These are phyloP conservation scores for Motacilla alba DNA, from an alignment of 2,113 vertebrate species.

Conservation along the genomic window DNA sequence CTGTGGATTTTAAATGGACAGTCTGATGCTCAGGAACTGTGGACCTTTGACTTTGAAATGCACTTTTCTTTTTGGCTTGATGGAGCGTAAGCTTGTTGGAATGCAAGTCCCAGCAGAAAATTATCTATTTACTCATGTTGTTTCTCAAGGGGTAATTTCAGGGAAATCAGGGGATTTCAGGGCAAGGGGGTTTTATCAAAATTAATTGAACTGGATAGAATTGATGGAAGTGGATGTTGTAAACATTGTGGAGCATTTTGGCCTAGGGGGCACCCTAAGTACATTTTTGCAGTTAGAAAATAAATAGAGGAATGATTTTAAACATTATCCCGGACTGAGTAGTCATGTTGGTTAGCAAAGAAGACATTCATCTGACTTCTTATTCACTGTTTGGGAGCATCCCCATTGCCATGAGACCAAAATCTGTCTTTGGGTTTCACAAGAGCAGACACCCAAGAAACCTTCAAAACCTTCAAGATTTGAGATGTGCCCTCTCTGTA, in stretches of 20 bases:
- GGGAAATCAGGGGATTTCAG: neutral
- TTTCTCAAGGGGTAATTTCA: constrained; percentile 2
- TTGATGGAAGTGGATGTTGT: neutral
- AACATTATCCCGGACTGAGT: neutral
- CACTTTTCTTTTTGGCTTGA: neutral
- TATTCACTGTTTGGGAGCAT: neutral
- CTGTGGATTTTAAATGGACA: neutral
- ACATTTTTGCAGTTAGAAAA: constrained; percentile 14
- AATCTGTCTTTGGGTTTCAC: neutral
- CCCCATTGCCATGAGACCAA: neutral
- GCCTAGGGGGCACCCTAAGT: constrained; percentile 60
- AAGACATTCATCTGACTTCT: neutral
- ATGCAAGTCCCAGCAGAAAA: neutral
- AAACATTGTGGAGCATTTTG: constrained; percentile 10
- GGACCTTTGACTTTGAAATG: constrained; percentile 1
- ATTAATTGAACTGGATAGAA: neutral
- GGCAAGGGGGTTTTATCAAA: neutral
- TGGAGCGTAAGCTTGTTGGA: neutral
- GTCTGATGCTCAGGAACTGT: neutral
- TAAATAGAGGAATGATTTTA: neutral
- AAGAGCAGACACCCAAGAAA: neutral
- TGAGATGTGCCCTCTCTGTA: neutral
- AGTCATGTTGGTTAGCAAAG: neutral
- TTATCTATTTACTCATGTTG: neutral
- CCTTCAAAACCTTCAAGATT: neutral